Percentiles rank a stretch among this genome's conserved stretches.
phyloP scores from a whole-genome alignment of 2,888 invertebrate genomes.

The Nebria salina region DNA sequence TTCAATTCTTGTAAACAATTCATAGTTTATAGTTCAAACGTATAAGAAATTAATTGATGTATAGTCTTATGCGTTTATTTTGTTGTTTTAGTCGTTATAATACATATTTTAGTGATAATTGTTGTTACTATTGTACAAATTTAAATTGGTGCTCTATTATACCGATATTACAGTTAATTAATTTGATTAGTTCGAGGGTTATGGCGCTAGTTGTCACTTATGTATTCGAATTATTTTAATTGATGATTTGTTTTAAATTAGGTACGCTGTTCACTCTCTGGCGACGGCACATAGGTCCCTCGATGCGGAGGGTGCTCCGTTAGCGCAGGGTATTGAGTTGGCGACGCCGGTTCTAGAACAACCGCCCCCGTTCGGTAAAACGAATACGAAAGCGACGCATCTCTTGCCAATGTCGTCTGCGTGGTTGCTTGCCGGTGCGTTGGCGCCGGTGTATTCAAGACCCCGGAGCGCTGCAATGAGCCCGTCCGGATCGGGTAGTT shows the following conservation, averaged over 20 bases:
- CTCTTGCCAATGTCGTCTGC: constrained; percentile 61
- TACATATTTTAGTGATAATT: too few species aligned
- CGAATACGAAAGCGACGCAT: constrained; percentile 58
- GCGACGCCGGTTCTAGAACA: constrained; percentile 79
- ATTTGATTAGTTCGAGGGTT: too few species aligned
- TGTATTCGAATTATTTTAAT: too few species aligned
- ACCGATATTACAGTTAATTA: too few species aligned
- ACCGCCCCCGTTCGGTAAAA: constrained; percentile 62
- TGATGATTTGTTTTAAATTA: not conserved
- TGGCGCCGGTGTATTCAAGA: constrained; percentile 59
- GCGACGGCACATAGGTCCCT: constrained; percentile 68
- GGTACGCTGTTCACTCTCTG: constrained; percentile 67
- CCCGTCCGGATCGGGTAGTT: constrained; percentile 49
- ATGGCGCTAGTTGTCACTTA: too few species aligned
- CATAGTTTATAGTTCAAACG: not conserved
- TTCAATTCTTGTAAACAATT: constrained; percentile 54
- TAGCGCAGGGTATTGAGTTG: constrained; percentile 69
- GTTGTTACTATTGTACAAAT: too few species aligned
- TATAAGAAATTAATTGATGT: too few species aligned
- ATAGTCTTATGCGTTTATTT: too few species aligned
- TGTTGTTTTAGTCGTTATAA: too few species aligned
- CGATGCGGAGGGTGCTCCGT: constrained; percentile 51
- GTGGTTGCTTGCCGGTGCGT: constrained; percentile 61
- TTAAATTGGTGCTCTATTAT: too few species aligned
- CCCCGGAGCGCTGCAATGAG: constrained; percentile 54